Evolutionary conservation across 1,140 invertebrate genomes (phyloP).

Genomic region (Temnothorax longispinosus): DNA sequence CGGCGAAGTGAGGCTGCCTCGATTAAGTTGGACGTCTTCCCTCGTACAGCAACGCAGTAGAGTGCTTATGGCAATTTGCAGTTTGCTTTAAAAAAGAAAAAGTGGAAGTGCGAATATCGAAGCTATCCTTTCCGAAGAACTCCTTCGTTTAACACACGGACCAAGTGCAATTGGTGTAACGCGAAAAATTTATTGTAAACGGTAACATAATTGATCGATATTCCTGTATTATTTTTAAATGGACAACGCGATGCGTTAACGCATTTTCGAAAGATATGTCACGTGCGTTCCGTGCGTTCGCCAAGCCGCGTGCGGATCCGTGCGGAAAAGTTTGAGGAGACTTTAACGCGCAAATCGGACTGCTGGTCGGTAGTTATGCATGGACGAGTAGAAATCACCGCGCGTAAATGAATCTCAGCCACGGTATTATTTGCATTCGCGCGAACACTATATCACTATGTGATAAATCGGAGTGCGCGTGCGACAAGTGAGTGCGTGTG

Average conservation of each 20-base stretch:
- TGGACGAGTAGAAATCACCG: neutral
- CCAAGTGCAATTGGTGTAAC: too few relatives aligned
- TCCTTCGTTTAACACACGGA: neutral
- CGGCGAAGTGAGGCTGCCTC: neutral
- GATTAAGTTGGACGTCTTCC: neutral
- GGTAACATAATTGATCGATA: neutral
- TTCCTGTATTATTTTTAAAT: neutral
- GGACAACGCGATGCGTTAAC: neutral
- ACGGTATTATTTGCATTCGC: neutral
- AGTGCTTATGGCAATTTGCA: neutral
- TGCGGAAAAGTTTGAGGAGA: neutral
- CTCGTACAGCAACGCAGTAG: neutral
- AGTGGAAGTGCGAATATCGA: neutral
- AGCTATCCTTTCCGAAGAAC: neutral
- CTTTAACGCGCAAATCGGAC: neutral
- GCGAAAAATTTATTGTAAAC: too few relatives aligned
- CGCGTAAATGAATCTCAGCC: neutral
- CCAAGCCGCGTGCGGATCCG: neutral
- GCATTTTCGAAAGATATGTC: neutral
- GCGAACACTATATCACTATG: constrained; percentile 2
- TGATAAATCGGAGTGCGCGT: constrained; percentile 5
- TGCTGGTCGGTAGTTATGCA: neutral
- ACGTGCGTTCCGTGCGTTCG: neutral
- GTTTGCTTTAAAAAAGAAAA: neutral
- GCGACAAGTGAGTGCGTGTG: neutral